phyloP scores from a whole-genome alignment of 2,797 vertebrate genomes.

The Ibycter americanus region DNA sequence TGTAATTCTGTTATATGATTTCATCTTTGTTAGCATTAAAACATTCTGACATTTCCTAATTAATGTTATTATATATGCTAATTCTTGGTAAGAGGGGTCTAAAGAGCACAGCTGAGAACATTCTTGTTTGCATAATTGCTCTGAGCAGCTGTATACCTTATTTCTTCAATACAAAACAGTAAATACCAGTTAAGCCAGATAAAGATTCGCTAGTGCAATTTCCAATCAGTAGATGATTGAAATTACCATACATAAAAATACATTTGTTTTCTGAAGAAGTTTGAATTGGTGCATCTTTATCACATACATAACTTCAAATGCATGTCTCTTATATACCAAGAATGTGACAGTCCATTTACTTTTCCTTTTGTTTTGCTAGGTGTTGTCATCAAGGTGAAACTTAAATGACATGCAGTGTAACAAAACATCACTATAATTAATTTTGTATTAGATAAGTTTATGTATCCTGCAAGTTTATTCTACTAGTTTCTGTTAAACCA shows the following conservation, averaged over 20 bases:
- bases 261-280: neutral
- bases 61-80: constrained; percentile 46
- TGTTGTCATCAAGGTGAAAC: neutral
- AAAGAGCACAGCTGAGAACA: constrained; percentile 59
- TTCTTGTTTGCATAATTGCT: constrained; percentile 48
- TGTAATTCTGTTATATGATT: neutral
- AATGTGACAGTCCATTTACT: neutral
- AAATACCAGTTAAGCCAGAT: constrained; percentile 4
- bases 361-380: neutral
- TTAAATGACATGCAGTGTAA: neutral
- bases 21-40: constrained; percentile 32
- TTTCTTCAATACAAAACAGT: constrained; percentile 4
- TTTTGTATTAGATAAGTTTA: neutral
- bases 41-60: constrained; percentile 56
- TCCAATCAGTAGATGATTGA: neutral
- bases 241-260: neutral
- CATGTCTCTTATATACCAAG: neutral
- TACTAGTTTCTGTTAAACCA: neutral
- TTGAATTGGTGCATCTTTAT: neutral
- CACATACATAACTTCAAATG: neutral
- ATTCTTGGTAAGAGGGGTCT: constrained; percentile 17
- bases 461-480: neutral
- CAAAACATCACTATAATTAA: neutral
- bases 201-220: neutral
- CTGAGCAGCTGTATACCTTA: constrained; percentile 35